A percentile compares a stretch with the other conserved stretches of the same genome.
These are phyloP conservation scores for Ondatra zibethicus DNA, from an alignment of 2,113 vertebrate species.

Conservation along the genomic window DNA sequence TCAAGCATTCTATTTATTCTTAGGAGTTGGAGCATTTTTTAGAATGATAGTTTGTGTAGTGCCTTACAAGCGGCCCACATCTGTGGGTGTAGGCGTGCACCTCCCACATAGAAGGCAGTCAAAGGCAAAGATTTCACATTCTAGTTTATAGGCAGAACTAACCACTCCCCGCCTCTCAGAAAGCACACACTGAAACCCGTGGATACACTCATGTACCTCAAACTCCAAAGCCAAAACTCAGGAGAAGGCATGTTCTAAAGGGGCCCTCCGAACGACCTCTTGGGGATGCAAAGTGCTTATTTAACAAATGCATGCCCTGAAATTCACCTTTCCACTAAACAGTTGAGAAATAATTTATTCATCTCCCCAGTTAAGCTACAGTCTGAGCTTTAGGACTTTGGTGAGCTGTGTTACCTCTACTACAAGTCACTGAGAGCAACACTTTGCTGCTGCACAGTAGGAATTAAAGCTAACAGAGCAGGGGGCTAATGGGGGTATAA, in stretches of 20 bases:
- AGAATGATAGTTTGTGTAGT: slow-evolving; percentile 20
- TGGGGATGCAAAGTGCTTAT: background rate
- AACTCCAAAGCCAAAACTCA: slow-evolving; percentile 22
- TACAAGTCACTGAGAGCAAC: background rate
- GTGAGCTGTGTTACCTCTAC: background rate
- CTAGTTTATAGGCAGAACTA: background rate
- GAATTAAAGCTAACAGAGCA: background rate
- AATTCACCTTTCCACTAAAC: background rate
- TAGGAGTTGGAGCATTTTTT: slow-evolving; percentile 50
- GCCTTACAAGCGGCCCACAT: background rate
- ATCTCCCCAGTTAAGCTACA: background rate
- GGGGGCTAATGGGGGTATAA: background rate
- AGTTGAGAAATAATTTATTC: slow-evolving; percentile 16
- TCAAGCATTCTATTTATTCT: slow-evolving; percentile 47
- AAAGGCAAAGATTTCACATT: background rate
- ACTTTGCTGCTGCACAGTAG: background rate
- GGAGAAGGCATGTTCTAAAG: background rate
- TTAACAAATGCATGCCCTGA: background rate
- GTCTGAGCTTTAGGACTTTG: background rate
- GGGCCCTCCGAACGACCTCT: background rate
- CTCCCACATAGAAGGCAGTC: background rate
- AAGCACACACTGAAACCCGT: background rate
- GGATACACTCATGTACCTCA: background rate
- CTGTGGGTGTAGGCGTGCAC: background rate
- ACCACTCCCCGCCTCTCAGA: background rate